Conservation (phyloP, 2,797 vertebrate genomes). For the Poeciliopsis presidionis region DNA sequence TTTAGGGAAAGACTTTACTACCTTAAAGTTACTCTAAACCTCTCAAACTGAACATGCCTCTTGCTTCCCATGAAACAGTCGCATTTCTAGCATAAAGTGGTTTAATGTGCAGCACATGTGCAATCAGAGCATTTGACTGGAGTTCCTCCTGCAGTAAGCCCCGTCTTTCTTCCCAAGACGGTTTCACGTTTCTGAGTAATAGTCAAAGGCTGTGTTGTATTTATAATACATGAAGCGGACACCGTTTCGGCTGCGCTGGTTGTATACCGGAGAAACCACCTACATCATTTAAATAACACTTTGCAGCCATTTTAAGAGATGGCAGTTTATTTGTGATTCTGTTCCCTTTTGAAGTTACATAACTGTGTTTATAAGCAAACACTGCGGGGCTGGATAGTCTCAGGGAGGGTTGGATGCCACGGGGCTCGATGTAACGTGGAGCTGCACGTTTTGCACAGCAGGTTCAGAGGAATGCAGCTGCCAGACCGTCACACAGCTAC, state of each 20-base stretch:
- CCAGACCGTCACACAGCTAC: too few relatives aligned
- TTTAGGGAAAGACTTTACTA: conserved; percentile 5
- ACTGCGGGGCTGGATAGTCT: background rate
- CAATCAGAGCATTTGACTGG: background rate
- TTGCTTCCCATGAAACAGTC: conserved; percentile 14
- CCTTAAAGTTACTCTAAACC: conserved; percentile 2
- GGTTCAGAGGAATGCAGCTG: background rate
- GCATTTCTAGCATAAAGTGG: conserved; percentile 21
- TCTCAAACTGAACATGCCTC: background rate
- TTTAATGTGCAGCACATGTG: conserved; percentile 7
- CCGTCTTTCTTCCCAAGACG: background rate
- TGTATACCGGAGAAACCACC: background rate
- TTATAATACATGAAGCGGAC: conserved; percentile 22
- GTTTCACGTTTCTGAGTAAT: conserved; percentile 10
- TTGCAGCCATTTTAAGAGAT: conserved; percentile 11
- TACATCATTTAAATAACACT: background rate
- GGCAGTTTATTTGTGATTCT: background rate
- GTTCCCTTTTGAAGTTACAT: conserved; percentile 10
- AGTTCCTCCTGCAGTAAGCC: background rate
- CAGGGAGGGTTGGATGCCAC: background rate
- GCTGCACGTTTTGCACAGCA: conserved; percentile 3
- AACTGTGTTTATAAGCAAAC: conserved; percentile 14
- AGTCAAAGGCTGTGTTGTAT: conserved; percentile 11
- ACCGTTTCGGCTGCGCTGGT: background rate
- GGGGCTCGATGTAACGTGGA: background rate